Evolutionary conservation across 37 sponge, comb jelly and placozoan species (phyloP).

Genomic region (Geodia barretti): DNA sequence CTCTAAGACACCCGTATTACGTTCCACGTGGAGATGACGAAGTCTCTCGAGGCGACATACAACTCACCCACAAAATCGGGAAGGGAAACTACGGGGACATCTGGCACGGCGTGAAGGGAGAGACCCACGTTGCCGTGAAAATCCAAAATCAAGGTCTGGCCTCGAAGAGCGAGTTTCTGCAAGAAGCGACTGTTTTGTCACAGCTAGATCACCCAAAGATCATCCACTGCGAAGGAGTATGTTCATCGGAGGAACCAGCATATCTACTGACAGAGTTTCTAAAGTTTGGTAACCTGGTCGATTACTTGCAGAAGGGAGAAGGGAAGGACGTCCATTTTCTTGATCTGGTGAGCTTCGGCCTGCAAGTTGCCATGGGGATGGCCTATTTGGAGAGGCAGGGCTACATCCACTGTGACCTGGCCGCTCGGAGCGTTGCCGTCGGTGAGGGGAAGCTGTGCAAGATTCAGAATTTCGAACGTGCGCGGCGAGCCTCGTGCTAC

Average conservation of each 20-base stretch:
- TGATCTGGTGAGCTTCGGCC: neutral
- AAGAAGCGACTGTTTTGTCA: neutral
- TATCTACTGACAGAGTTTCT: neutral
- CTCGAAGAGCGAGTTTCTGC: neutral
- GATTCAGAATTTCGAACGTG: neutral
- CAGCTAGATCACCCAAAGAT: neutral
- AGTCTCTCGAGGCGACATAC: neutral
- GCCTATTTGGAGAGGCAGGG: neutral
- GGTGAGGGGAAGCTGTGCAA: neutral
- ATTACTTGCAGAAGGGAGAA: neutral
- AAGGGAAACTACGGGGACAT: neutral
- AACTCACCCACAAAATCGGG: neutral
- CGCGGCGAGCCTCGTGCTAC: neutral
- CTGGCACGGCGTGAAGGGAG: neutral
- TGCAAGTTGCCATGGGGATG: neutral
- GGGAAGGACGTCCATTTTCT: neutral
- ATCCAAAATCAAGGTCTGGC: neutral
- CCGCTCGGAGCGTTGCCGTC: neutral
- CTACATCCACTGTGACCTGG: neutral
- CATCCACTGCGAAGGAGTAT: neutral
- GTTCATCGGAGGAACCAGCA: neutral
- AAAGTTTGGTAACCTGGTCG: neutral
- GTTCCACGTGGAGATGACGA: neutral
- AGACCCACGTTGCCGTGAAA: neutral
- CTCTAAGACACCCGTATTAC: neutral